A percentile compares a stretch with the other conserved stretches of the same genome.
These are phyloP conservation scores for Archivesica marissinica DNA, from an alignment of 1,140 invertebrate species.

Conservation along the genomic window DNA sequence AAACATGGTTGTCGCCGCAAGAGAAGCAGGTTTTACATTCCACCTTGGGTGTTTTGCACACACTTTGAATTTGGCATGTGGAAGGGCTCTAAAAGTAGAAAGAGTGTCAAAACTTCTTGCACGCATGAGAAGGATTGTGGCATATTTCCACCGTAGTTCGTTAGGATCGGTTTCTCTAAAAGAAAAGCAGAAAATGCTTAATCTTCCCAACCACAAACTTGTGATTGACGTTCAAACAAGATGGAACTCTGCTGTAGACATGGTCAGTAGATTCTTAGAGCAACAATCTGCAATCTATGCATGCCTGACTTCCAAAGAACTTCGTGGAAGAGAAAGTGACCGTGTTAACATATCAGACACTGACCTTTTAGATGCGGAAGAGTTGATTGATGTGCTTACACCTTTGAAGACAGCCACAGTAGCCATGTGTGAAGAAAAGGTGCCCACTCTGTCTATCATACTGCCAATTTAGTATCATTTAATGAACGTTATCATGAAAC, in stretches of 20 bases:
- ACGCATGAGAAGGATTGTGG: too few relatives aligned
- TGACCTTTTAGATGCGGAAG: neutral
- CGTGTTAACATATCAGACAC: neutral
- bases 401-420: constrained; percentile 37
- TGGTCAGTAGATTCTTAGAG: constrained; percentile 66
- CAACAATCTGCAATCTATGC: constrained; percentile 57
- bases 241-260: constrained; percentile 71
- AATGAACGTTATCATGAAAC: too few relatives aligned
- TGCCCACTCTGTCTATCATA: constrained; percentile 50
- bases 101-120: too few relatives aligned
- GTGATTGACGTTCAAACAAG: constrained; percentile 67
- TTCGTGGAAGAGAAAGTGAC: constrained; percentile 4
- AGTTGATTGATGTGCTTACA: constrained; percentile 18
- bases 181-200: constrained; percentile 46
- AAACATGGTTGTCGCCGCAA: too few relatives aligned
- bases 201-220: constrained; percentile 60
- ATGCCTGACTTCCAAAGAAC: constrained; percentile 4
- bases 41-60: too few relatives aligned
- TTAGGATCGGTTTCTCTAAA: constrained; percentile 44
- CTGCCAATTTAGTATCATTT: too few relatives aligned
- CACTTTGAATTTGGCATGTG: too few relatives aligned
- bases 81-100: too few relatives aligned
- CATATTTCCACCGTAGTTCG: too few relatives aligned
- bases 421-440: constrained; percentile 38
- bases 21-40: too few relatives aligned